Conservation (phyloP, 2,888 invertebrate genomes). For the Macroteleia sp. region DNA sequence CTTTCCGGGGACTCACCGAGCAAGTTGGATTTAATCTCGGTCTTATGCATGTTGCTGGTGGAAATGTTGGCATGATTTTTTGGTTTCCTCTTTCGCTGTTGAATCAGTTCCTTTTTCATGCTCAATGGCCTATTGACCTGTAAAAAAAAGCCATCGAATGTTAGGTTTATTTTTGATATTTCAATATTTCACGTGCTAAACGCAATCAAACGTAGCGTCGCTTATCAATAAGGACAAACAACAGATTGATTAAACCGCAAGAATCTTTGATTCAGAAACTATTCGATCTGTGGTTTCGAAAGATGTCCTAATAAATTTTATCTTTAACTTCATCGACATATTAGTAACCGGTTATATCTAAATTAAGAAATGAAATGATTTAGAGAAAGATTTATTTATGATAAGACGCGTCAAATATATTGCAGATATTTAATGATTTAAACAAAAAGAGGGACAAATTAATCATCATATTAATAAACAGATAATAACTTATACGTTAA, state of each 20-base stretch:
- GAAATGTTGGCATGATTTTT: slow-evolving; percentile 85
- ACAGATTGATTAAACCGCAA: slow-evolving; percentile 52
- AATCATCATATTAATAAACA: not conserved
- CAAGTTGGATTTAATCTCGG: slow-evolving; percentile 80
- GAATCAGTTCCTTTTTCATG: slow-evolving; percentile 99
- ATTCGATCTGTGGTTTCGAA: slow-evolving; percentile 48
- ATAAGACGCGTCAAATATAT: slow-evolving; percentile 33
- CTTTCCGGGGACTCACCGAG: slow-evolving; percentile 83
- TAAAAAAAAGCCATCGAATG: slow-evolving; percentile 49
- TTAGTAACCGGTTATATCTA: slow-evolving; percentile 42
- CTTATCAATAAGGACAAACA: slow-evolving; percentile 51
- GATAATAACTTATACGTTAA: not conserved
- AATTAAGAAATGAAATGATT: slow-evolving; percentile 51
- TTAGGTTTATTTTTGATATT: slow-evolving; percentile 21
- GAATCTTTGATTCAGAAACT: slow-evolving; percentile 50
- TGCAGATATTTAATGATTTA: slow-evolving; percentile 21
- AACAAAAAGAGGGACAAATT: not conserved
- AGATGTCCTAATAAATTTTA: slow-evolving; percentile 58
- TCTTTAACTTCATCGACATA: slow-evolving; percentile 32
- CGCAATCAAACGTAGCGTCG: slow-evolving; percentile 39
- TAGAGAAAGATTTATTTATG: slow-evolving; percentile 34
- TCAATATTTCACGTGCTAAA: slow-evolving; percentile 17
- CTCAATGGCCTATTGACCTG: slow-evolving; percentile 97
- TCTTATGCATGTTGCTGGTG: slow-evolving; percentile 77
- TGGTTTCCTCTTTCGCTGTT: slow-evolving; percentile 97